Conservation (phyloP, 2,888 invertebrate species). For the Eupithecia abbreviata region DNA sequence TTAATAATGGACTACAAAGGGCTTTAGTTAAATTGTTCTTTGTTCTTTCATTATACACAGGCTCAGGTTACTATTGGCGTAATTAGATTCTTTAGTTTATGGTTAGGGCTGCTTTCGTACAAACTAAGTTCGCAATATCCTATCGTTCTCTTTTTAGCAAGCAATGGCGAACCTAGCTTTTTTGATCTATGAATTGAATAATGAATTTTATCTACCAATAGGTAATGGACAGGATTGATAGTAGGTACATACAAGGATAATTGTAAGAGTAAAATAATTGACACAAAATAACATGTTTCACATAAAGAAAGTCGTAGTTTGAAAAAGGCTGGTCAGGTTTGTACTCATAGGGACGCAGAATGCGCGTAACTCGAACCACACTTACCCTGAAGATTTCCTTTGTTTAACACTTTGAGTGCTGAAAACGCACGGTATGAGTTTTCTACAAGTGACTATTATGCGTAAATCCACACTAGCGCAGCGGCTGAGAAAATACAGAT, state of each 20-base stretch:
- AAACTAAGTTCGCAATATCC: not conserved
- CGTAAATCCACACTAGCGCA: too few species aligned
- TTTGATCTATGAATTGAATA: not conserved
- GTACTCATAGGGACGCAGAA: not conserved
- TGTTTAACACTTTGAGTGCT: too few species aligned
- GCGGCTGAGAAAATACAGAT: too few species aligned
- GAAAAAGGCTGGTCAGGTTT: not conserved
- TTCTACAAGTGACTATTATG: too few species aligned
- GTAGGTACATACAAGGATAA: too few species aligned
- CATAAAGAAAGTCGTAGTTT: not conserved
- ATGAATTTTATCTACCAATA: too few species aligned
- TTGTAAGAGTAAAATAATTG: too few species aligned
- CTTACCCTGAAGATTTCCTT: not conserved
- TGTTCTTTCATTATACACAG: slow-evolving; percentile 21
- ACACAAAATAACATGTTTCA: too few species aligned
- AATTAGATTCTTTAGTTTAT: slow-evolving; percentile 21
- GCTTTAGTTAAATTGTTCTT: slow-evolving; percentile 20
- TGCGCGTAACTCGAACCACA: not conserved
- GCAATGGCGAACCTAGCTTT: not conserved
- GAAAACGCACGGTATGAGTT: too few species aligned
- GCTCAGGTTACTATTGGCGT: slow-evolving; percentile 24
- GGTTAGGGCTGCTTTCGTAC: slow-evolving; percentile 4
- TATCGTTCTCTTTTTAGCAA: not conserved
- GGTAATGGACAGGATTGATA: too few species aligned
- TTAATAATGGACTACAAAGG: slow-evolving; percentile 24